Conservation (phyloP, 2,797 vertebrate genomes). For the Vespertilio murinus region DNA sequence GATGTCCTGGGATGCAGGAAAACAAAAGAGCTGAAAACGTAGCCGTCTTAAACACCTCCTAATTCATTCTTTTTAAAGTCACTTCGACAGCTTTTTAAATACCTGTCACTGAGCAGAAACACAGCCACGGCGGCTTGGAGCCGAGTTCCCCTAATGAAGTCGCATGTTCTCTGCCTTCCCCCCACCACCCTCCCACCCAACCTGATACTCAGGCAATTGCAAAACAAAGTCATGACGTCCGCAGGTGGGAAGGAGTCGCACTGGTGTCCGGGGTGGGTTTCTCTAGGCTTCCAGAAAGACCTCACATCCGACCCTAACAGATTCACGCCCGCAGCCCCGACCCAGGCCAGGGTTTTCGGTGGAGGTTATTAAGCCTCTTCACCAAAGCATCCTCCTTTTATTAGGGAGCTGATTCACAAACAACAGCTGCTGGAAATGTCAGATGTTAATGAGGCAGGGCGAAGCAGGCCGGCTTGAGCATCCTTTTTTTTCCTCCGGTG, state of each 20-base stretch:
- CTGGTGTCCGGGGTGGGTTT: conserved; percentile 53
- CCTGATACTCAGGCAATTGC: conserved; percentile 52
- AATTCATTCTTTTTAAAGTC: neutral
- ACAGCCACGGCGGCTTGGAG: neutral
- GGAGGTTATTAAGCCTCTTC: conserved; percentile 80
- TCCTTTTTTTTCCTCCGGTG: conserved; percentile 70
- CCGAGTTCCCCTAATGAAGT: neutral
- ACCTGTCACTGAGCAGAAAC: neutral
- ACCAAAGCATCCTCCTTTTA: conserved; percentile 85
- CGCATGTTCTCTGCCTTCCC: neutral
- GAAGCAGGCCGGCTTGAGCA: conserved; percentile 82
- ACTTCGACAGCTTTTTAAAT: conserved; percentile 7
- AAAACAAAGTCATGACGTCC: conserved; percentile 53
- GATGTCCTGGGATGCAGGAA: neutral
- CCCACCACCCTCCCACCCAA: neutral
- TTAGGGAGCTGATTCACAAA: conserved; percentile 89
- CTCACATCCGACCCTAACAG: conserved; percentile 72
- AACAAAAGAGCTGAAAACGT: neutral
- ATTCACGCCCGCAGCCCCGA: conserved; percentile 71
- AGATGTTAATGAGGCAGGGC: conserved; percentile 84
- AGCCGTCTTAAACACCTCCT: neutral
- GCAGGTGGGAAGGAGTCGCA: conserved; percentile 53
- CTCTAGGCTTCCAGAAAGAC: conserved; percentile 64
- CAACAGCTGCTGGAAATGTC: conserved; percentile 91
- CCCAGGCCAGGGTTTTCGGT: conserved; percentile 66